Evolutionary conservation across 1,140 invertebrate genomes (phyloP).

Genomic region (Ganaspis sp.): DNA sequence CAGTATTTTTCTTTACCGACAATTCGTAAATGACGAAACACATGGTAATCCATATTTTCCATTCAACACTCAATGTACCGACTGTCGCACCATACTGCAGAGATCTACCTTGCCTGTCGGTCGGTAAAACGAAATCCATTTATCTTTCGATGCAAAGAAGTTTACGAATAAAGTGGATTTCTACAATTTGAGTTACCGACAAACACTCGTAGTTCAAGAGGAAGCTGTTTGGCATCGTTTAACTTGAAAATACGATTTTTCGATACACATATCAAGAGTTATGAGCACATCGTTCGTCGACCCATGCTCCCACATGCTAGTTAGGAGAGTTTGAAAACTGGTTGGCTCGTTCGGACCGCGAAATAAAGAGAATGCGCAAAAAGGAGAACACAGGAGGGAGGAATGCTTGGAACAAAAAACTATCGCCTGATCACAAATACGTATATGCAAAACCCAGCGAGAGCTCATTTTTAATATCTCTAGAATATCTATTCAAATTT

Average conservation of each 20-base stretch:
- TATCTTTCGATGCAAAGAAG: neutral
- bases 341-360: conserved; percentile 60
- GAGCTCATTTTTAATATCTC: conserved; percentile 15
- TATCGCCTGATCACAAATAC: conserved; percentile 60
- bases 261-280: conserved; percentile 67
- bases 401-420: conserved; percentile 58
- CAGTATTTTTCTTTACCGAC: too few species aligned
- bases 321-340: conserved; percentile 62
- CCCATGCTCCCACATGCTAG: conserved; percentile 57
- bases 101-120: neutral
- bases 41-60: too few species aligned
- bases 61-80: too few species aligned
- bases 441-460: conserved; percentile 43
- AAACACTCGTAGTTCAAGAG: neutral
- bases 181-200: neutral
- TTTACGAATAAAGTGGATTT: neutral
- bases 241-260: conserved; percentile 44
- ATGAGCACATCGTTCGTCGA: conserved; percentile 70
- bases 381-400: conserved; percentile 48
- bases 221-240: neutral
- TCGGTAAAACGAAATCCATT: neutral
- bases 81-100: too few species aligned
- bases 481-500: conserved; percentile 18
- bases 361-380: conserved; percentile 61
- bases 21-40: too few species aligned